Percentiles rank a stretch among this genome's conserved stretches.
Conservation (phyloP, 2,797 vertebrate species). For the Rallus crepitans region DNA sequence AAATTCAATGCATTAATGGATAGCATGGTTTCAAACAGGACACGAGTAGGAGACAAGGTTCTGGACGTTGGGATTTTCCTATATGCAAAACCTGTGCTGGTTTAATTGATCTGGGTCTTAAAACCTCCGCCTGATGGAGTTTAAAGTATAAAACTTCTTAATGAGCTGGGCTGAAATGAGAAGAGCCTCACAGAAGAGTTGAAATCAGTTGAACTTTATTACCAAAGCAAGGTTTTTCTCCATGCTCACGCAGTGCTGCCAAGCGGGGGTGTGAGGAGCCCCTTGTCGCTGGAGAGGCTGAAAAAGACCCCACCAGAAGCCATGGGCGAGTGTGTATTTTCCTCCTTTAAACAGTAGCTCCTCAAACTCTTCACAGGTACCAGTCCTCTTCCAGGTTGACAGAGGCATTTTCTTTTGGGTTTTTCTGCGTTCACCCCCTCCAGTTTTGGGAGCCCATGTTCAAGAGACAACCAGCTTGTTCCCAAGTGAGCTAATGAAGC, state of each 20-base stretch:
- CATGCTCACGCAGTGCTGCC: rapidly evolving
- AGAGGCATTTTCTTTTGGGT: neutral
- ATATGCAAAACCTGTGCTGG: neutral
- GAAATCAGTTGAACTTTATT: neutral
- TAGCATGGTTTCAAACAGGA: neutral
- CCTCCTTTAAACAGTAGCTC: neutral
- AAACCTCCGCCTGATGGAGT: neutral
- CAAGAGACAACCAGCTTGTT: neutral
- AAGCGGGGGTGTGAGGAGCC: rapidly evolving
- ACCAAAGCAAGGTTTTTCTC: neutral
- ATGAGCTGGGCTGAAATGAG: neutral
- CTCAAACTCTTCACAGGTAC: neutral
- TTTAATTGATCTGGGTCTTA: neutral
- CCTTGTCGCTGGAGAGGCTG: neutral
- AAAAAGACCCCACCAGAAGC: neutral
- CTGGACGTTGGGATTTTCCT: neutral
- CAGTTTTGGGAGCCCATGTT: neutral
- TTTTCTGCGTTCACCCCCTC: neutral
- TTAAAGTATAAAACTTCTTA: neutral
- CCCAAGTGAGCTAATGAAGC: neutral
- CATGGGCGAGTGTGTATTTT: rapidly evolving
- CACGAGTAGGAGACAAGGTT: neutral
- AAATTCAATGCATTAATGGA: neutral
- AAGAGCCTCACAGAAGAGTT: neutral
- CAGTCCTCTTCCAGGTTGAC: neutral